Percentiles rank a stretch among this genome's conserved stretches.
phyloP scores from a whole-genome alignment of 2,888 invertebrate genomes.

The Agriotes lineatus region DNA sequence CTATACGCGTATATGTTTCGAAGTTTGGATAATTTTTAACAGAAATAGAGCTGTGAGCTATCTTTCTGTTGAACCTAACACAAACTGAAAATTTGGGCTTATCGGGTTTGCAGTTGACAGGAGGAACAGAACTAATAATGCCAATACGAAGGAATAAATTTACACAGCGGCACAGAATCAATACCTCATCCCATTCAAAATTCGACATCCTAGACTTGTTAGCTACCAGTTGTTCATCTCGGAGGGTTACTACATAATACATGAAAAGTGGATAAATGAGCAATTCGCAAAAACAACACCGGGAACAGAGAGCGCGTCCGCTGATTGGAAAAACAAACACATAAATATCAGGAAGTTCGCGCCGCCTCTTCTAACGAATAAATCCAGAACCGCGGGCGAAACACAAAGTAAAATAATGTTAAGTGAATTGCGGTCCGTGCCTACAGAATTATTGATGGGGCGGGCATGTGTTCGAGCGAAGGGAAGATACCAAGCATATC shows the following conservation, averaged over 20 bases:
- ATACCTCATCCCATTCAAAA: too few species aligned
- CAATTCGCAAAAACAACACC: constrained; percentile 6
- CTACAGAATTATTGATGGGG: constrained; percentile 42
- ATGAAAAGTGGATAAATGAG: constrained; percentile 16
- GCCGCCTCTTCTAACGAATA: constrained; percentile 36
- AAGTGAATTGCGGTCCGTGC: constrained; percentile 44
- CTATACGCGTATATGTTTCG: too few species aligned
- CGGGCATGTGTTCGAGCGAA: constrained; percentile 19
- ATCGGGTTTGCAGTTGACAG: too few species aligned
- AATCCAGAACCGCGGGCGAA: constrained; percentile 34
- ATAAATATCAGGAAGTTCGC: constrained; percentile 47
- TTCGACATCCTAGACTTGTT: neutral
- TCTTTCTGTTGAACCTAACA: too few species aligned
- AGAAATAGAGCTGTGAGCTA: too few species aligned
- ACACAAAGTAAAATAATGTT: constrained; percentile 45
- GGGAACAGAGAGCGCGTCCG: constrained; percentile 18
- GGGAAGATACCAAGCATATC: constrained; percentile 23
- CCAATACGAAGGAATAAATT: too few species aligned
- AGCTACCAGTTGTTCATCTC: neutral
- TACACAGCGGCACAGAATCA: too few species aligned
- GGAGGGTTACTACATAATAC: constrained; percentile 3
- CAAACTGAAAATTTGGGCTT: too few species aligned
- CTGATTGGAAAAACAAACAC: constrained; percentile 50
- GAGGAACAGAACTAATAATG: too few species aligned
- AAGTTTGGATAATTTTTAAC: too few species aligned